Conservation (phyloP, 2,888 invertebrate species). For the Trachelus stipa region DNA sequence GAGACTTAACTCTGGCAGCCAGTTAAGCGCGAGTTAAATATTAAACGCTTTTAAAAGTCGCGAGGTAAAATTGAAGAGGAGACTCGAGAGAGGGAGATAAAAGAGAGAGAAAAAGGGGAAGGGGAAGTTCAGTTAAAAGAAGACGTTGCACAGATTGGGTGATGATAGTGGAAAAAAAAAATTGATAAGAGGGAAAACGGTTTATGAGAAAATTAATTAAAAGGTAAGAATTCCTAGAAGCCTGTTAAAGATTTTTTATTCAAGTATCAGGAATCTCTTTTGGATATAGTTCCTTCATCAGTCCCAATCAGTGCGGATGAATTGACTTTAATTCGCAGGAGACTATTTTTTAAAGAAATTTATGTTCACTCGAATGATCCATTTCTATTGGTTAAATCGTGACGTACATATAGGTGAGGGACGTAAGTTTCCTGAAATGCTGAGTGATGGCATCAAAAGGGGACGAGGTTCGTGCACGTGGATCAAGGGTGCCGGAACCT, state of each 20-base stretch:
- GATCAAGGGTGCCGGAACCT: background rate
- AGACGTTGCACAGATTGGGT: constrained; percentile 31
- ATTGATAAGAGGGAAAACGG: constrained; percentile 39
- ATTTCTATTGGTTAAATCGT: background rate
- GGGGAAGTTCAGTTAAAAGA: constrained; percentile 14
- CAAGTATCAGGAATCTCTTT: background rate
- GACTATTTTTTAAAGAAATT: background rate
- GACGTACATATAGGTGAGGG: background rate
- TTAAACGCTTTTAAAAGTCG: constrained; percentile 54
- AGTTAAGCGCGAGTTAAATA: constrained; percentile 51
- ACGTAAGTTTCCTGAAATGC: background rate
- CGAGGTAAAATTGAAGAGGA: constrained; percentile 44
- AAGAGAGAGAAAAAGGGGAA: constrained; percentile 24
- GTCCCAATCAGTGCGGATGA: background rate
- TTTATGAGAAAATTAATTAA: constrained; percentile 50
- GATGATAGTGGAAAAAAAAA: constrained; percentile 32
- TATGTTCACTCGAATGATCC: background rate
- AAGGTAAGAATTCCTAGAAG: background rate
- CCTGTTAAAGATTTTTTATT: background rate
- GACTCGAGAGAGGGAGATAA: constrained; percentile 16
- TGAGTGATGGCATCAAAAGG: background rate
- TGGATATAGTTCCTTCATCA: background rate
- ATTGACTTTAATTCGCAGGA: background rate
- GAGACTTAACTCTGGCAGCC: constrained; percentile 17
- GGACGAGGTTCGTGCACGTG: background rate